Evolutionary conservation across 2,888 invertebrate species (phyloP), one percentile per base, ranked within the genome.

Genomic region (Linyphia triangularis): DNA sequence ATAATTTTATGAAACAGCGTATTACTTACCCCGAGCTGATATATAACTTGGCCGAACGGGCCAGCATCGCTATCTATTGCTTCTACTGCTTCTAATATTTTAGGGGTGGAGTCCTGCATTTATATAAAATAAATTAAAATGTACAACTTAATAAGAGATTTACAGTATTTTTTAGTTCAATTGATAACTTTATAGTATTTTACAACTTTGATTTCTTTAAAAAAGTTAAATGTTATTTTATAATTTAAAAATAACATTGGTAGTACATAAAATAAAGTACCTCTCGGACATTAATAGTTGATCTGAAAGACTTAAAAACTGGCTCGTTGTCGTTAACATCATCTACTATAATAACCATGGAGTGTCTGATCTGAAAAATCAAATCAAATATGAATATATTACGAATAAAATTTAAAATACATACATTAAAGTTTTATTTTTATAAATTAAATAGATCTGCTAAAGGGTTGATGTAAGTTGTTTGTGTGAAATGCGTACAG

Each of bases 271-370:
- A 40, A 2, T 40, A 13, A 33, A 51, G 10, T 90, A 90, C 91
- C 89, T 98, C 98, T 86, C 95, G 95, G 59, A 98, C 94, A 85
- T 95, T 95, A 90, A 98, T 94, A 77, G 97, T 96, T 65, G 96
- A 95, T 91, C 96, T 96, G 93, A 97, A 97, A 24, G 96, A 95
- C 92, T 96, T 95, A 93, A 97, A 98, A 90, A 96, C 94, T 37
- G 98, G 98, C 92, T 91, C 96, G 94, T 97, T 97, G 94, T 97
- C 97, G 92, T 97, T 97, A 67, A 97, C 96, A 92, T 98, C 98
- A 93, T 97, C 97, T 67, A 98, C 91, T 75, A 91, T 91, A 37
- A 91, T 89, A 90, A 97, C 94, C 91, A 98, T 95, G 92, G 97
- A 97, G 93, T 97, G 97, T 0, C 97, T 97, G 91, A 97, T 96